Base-by-base conservation (phyloP, 2,113 vertebrate species). In the Gymnogyps californianus region DNA sequence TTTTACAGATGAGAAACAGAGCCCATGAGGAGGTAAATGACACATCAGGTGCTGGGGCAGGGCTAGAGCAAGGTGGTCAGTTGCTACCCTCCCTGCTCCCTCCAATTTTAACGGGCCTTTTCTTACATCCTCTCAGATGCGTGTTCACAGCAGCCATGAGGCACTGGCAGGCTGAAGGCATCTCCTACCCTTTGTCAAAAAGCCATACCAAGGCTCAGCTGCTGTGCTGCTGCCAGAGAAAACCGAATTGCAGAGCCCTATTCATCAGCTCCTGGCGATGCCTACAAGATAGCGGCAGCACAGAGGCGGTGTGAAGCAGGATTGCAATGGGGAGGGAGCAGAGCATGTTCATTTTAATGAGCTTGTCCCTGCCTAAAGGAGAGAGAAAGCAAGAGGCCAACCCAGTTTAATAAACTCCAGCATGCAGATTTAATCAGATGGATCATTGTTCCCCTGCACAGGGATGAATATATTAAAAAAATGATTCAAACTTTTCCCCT, bases 401-500 rank as follows among this genome's bases (percentile, higher is more conserved):
- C 91, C 49, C 18, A 40, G 82, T 97, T 97, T 97, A 97, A 96
- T 97, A 97, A 97, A 90, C 94, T 95, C 87, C 7, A 80, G 94
- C 70, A 71, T 59, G 70, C 10, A 29, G 89, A 93, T 94, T 92
- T 97, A 96, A 97, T 97, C 97, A 97, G 95, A 95, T 44, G 54
- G 95, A 96, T 97, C 93, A 90, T 97, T 96, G 96, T 95, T 97
- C 93, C 94, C 72, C 83, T 71, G 91, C 93, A 93, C 93, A 88
- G 90, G 91, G 82, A 97, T 97, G 96, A 97, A 97, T 97, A 97
- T 90, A 97, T 97, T 96, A 97, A 94, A 97, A 78, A 94, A 95
- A 95, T 42, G 71, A 96, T 87, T 97, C 96, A 96, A 97, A 96
- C 85, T 97, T 94, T 89, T 61, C 76, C 79, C 76, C 65, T 97